Conservation (phyloP, 64 coral and sea anemone species). For the Montipora foliosa region DNA sequence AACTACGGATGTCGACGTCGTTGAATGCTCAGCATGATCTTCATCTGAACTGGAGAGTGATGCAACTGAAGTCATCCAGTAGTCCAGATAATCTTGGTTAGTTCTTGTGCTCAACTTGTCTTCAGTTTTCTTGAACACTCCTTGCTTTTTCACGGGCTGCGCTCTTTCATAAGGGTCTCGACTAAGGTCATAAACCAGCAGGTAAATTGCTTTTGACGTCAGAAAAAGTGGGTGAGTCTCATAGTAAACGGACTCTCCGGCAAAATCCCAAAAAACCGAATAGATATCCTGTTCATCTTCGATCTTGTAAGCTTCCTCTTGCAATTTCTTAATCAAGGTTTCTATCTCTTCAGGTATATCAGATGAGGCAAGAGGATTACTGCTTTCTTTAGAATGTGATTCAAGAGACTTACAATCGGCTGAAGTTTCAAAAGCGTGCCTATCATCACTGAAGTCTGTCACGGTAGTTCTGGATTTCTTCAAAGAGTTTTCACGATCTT, state of each 20-base stretch:
- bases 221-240: constrained; percentile 36
- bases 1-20: neutral
- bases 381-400: neutral
- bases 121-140: constrained; percentile 20
- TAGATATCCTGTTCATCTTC: neutral
- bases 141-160: neutral
- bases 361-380: neutral
- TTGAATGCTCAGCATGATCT: neutral
- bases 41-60: neutral
- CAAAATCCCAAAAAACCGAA: constrained; percentile 40
- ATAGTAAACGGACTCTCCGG: constrained; percentile 38
- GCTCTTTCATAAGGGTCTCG: neutral
- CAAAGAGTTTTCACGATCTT: neutral
- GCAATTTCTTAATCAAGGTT: neutral
- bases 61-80: constrained; percentile 40
- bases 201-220: constrained; percentile 8
- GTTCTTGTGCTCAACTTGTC: neutral
- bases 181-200: constrained; percentile 13
- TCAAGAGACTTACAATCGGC: neutral
- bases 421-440: neutral
- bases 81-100: constrained; percentile 23
- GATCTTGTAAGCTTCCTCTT: neutral
- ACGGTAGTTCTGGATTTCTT: neutral
- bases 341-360: constrained; percentile 5
- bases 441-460: neutral